phyloP scores from a whole-genome alignment of 2,113 vertebrate species.

The Vulpes ferrilata region DNA sequence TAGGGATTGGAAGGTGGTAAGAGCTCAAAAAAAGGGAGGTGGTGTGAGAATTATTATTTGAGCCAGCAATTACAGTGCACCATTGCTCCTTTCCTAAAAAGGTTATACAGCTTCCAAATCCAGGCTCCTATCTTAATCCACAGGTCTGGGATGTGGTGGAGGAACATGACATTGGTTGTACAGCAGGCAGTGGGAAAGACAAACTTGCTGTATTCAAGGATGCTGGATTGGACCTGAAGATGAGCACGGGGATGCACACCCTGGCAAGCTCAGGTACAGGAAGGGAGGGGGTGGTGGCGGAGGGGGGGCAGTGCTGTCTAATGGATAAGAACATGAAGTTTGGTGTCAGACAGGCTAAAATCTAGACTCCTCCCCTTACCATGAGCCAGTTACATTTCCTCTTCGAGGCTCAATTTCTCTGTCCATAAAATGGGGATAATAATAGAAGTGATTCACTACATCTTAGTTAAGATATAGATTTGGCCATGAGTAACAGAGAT shows the following conservation, averaged over 20 bases:
- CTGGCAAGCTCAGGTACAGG: slow-evolving; percentile 84
- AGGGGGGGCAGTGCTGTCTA: not conserved
- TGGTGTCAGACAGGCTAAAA: not conserved
- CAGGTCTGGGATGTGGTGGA: slow-evolving; percentile 91
- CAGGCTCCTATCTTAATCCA: not conserved
- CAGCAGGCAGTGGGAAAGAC: slow-evolving; percentile 88
- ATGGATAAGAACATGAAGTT: not conserved
- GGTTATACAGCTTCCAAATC: not conserved
- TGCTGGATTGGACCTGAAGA: slow-evolving; percentile 87
- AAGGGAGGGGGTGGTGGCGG: not conserved
- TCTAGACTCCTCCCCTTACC: not conserved
- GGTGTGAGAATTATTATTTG: not conserved
- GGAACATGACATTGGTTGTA: slow-evolving; percentile 89
- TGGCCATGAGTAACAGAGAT: not conserved
- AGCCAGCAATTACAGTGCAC: not conserved
- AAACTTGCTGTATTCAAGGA: slow-evolving; percentile 87
- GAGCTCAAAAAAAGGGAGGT: not conserved
- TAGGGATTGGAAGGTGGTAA: not conserved
- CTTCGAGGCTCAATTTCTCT: not conserved
- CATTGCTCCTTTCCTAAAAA: not conserved
- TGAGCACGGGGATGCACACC: slow-evolving; percentile 77
- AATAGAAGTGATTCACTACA: not conserved
- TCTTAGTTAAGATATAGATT: not conserved
- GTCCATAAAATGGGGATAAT: not conserved
- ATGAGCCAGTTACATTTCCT: not conserved